Evolutionary conservation across 2,797 vertebrate genomes (phyloP), one percentile per base, ranked within the genome.

Genomic region (Artibeus lituratus): DNA sequence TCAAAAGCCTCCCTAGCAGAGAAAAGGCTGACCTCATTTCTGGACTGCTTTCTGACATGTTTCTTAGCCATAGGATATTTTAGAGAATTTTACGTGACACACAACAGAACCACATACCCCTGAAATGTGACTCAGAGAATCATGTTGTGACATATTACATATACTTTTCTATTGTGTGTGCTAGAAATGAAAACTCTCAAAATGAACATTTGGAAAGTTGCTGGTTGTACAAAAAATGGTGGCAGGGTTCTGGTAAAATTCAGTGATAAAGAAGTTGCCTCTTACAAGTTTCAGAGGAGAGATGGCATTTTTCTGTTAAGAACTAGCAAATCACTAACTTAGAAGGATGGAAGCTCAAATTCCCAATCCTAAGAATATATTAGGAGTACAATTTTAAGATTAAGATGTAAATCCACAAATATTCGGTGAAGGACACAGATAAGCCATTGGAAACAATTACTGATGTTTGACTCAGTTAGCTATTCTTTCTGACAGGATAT

Each of bases 401-500:
- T 96, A 93, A 94, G 91, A 88, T 83, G 21, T 84, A 94, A 95
- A 74, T 81, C 73, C 65, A 87, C 35, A 94, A 92, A 94, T 47
- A 87, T 73, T 29, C 44, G 87, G 93, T 87, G 93, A 90, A 85
- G 67, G 95, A 94, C 42, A 65, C 57, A 86, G 49, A 93, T 70
- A 76, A 97, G 80, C 90, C 70, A 83, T 59, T 77, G 47, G 67
- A 65, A 84, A 91, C 73, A 70, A 90, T n/a, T 19, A 90, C 59
- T 67, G 76, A 90, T 87, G 69, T 89, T 94, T 83, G 37, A 96
- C 78, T 96, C 49, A 21, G 65, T 65, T 84, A 82, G 82, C 92
- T 88, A 80, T 94, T 96, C 93, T 92, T 96, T 95, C 94, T 96
- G 95, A 95, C 94, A 97, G 83, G 78, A 94, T 96, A 96, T 95